Conservation (phyloP, 2,113 vertebrate genomes). For the Tychaedon coryphoeus region DNA sequence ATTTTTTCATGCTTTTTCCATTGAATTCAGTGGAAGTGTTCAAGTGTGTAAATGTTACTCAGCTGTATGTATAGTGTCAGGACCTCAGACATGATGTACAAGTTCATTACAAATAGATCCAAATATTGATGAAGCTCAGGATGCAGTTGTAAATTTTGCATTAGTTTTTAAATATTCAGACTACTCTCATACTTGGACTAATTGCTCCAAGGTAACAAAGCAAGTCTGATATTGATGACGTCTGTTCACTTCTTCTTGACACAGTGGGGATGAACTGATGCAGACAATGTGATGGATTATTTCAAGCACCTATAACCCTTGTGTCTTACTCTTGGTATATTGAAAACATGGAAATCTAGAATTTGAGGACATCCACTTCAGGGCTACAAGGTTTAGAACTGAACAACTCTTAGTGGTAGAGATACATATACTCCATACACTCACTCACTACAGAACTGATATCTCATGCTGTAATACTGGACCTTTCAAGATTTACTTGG, state of each 20-base stretch:
- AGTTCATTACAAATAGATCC: constrained; percentile 25
- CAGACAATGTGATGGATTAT: background rate
- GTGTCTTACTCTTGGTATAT: background rate
- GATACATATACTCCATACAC: background rate
- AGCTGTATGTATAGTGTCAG: background rate
- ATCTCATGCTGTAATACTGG: background rate
- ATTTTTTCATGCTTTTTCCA: background rate
- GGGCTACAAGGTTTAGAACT: background rate
- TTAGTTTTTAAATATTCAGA: constrained; percentile 41
- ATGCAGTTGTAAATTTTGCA: background rate
- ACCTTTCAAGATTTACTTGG: background rate
- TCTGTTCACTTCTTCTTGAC: constrained; percentile 5
- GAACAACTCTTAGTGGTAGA: background rate
- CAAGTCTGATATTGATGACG: constrained; percentile 27
- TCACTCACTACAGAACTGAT: background rate
- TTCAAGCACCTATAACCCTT: background rate
- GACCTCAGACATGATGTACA: background rate
- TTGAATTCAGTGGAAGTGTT: background rate
- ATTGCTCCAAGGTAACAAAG: background rate
- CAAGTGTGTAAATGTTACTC: background rate
- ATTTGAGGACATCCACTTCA: background rate
- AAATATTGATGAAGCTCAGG: background rate
- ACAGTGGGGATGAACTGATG: background rate
- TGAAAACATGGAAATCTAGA: background rate
- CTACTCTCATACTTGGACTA: background rate